Percentiles rank a stretch among this genome's conserved stretches.
Evolutionary conservation across 2,888 invertebrate genomes (phyloP).

Genomic region (Amblyteles armatorius): DNA sequence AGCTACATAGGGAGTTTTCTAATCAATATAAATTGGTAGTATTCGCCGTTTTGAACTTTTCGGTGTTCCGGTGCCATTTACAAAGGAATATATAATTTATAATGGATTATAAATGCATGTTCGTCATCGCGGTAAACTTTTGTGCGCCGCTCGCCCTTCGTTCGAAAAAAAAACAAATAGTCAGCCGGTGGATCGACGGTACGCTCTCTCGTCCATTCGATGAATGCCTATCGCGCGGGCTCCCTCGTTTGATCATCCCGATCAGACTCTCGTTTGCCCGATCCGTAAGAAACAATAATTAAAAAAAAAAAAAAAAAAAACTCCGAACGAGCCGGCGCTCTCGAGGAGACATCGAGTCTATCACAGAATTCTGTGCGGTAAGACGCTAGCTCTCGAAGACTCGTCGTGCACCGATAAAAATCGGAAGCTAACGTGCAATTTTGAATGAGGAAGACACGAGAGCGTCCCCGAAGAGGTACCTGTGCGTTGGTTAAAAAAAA

Average conservation of each 20-base stretch:
- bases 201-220: background rate
- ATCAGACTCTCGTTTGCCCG: background rate
- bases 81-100: background rate
- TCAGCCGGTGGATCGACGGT: background rate
- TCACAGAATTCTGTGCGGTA: constrained; percentile 4
- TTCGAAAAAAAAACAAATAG: background rate
- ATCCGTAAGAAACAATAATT: background rate
- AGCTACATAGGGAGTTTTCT: constrained; percentile 35
- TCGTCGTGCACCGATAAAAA: background rate
- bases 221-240: background rate
- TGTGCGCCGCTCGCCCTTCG: background rate
- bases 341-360: background rate
- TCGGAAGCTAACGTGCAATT: background rate
- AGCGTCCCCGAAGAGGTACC: background rate
- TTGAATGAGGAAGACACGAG: constrained; percentile 7
- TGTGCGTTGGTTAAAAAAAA: background rate
- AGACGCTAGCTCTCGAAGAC: constrained; percentile 58
- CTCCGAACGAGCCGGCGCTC: background rate
- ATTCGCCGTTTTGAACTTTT: constrained; percentile 66
- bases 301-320: background rate
- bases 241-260: background rate
- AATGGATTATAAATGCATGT: constrained; percentile 49
- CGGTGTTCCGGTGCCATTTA: constrained; percentile 59
- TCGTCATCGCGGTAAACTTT: background rate
- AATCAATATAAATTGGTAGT: constrained; percentile 55